phyloP scores from a whole-genome alignment of 2,113 vertebrate species.

The Cinclus mexicanus region DNA sequence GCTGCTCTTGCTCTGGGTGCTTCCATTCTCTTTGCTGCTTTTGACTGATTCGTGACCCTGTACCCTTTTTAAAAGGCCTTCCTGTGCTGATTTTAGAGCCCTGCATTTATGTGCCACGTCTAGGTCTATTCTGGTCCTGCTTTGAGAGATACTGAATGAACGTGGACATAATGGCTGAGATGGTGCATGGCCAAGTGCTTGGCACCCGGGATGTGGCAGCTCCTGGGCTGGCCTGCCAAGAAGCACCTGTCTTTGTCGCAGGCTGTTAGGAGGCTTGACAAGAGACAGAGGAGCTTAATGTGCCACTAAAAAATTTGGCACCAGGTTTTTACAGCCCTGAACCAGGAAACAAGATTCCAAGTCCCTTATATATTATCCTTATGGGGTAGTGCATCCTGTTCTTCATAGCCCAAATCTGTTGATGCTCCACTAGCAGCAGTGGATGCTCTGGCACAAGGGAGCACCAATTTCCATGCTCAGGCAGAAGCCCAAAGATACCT shows the following conservation, averaged over 20 bases:
- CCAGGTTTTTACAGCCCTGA: not conserved
- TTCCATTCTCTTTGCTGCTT: not conserved
- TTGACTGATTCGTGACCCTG: not conserved
- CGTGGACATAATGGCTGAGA: not conserved
- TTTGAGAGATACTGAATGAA: conserved; percentile 30
- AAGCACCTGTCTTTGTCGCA: conserved; percentile 1
- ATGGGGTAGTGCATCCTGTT: not conserved
- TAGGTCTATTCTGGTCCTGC: conserved; percentile 31
- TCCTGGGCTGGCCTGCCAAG: conserved; percentile 26
- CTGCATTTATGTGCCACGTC: not conserved
- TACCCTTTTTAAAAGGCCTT: not conserved
- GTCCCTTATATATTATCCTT: not conserved
- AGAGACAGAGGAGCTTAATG: conserved; percentile 6
- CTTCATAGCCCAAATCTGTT: not conserved
- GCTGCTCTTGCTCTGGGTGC: not conserved
- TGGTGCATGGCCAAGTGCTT: not conserved
- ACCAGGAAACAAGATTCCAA: not conserved
- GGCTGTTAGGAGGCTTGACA: conserved; percentile 37
- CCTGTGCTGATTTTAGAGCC: not conserved
- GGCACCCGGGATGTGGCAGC: conserved; percentile 12
- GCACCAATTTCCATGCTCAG: not conserved
- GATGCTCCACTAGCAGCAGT: not conserved
- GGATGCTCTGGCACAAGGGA: not conserved
- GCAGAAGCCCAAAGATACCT: not conserved
- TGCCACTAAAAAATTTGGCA: conserved; percentile 3